Percentiles rank a stretch among this genome's conserved stretches.
Evolutionary conservation across 2,888 invertebrate genomes (phyloP).

Genomic region (Acronicta leporina): DNA sequence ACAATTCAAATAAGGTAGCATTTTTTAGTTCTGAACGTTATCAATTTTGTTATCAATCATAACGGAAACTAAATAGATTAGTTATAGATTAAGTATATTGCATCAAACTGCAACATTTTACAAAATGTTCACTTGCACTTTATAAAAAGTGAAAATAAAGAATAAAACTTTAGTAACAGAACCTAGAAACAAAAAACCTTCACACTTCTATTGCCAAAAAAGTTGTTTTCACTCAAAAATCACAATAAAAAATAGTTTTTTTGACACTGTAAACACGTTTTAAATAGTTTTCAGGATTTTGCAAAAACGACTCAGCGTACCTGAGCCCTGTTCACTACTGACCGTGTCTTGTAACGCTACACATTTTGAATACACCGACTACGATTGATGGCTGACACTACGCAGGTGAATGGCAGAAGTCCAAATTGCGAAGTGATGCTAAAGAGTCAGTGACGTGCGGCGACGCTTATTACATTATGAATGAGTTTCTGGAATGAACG

Average conservation of each 20-base stretch:
- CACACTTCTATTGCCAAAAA: not conserved
- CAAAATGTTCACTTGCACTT: not conserved
- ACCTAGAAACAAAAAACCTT: not conserved
- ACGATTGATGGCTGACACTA: slow-evolving; percentile 34
- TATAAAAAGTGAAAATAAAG: not conserved
- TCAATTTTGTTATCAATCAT: slow-evolving; percentile 1
- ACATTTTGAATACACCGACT: slow-evolving; percentile 48
- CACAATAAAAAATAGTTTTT: not conserved
- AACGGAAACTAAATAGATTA: slow-evolving; percentile 16
- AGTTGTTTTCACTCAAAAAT: slow-evolving; percentile 11
- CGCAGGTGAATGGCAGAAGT: slow-evolving; percentile 41
- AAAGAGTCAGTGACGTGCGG: not conserved
- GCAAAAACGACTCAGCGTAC: slow-evolving; percentile 55
- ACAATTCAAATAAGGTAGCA: not conserved
- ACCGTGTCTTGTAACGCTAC: slow-evolving; percentile 37
- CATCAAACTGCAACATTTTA: slow-evolving; percentile 1
- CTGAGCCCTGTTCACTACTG: slow-evolving; percentile 57
- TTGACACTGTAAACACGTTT: slow-evolving; percentile 17
- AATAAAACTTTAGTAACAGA: not conserved
- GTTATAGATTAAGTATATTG: slow-evolving; percentile 14
- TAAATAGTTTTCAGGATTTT: slow-evolving; percentile 6
- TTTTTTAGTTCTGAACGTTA: not conserved
- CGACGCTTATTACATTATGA: slow-evolving; percentile 20
- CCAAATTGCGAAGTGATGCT: slow-evolving; percentile 4
- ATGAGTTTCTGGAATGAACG: slow-evolving; percentile 13